These are phyloP conservation scores for Gryllus longicercus DNA, from an alignment of 2,888 invertebrate genomes.

Conservation along the genomic window DNA sequence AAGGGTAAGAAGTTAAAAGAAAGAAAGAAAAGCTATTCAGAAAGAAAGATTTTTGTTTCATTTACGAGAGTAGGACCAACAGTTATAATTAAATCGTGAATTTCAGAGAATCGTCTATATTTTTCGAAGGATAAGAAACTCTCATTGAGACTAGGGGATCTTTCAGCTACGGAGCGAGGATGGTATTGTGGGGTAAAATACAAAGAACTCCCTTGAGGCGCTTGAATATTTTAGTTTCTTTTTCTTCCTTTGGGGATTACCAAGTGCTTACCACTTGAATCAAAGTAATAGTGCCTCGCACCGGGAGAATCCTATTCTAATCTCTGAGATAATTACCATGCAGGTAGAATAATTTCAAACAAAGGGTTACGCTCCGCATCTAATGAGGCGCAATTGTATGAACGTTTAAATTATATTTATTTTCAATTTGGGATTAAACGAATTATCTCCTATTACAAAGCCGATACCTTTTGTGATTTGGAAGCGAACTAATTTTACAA, in stretches of 20 bases:
- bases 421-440: background rate
- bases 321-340: conserved; percentile 17
- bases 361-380: background rate
- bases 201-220: background rate
- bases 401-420: conserved; percentile 4
- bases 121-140: too few species aligned
- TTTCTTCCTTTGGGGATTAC: background rate
- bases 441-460: background rate
- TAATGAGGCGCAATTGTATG: background rate
- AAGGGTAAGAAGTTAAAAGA: too few species aligned
- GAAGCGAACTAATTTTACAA: background rate
- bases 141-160: too few species aligned
- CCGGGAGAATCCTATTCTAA: background rate
- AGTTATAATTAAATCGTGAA: too few species aligned
- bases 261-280: background rate
- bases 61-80: too few species aligned
- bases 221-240: background rate
- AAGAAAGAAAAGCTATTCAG: too few species aligned
- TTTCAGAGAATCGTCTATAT: too few species aligned
- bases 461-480: background rate
- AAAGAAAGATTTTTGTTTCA: too few species aligned
- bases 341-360: background rate
- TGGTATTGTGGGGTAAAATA: background rate
- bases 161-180: background rate
- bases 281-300: background rate